These are phyloP conservation scores for Furnarius figulus DNA, from an alignment of 2,113 vertebrate genomes.

Conservation along the genomic window DNA sequence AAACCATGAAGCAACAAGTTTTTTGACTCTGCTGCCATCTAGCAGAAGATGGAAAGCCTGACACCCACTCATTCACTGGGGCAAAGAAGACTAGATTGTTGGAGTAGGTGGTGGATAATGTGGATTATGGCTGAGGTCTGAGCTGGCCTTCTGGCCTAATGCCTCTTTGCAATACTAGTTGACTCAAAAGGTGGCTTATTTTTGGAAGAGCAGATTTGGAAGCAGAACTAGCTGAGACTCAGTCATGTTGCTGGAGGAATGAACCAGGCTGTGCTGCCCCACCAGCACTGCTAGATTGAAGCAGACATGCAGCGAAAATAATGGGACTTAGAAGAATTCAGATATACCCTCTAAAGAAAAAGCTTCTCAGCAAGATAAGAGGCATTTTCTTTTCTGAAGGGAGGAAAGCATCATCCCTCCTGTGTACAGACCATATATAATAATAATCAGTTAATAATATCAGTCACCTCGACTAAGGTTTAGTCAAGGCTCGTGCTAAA, in stretches of 20 bases:
- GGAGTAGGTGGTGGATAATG: not conserved
- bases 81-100: not conserved
- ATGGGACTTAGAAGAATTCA: not conserved
- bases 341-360: not conserved
- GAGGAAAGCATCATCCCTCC: not conserved
- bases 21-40: slow-evolving; percentile 59
- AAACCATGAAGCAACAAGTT: not conserved
- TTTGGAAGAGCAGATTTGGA: not conserved
- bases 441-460: not conserved
- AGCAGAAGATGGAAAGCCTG: not conserved
- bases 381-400: not conserved
- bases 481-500: not conserved
- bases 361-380: not conserved
- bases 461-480: not conserved
- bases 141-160: not conserved
- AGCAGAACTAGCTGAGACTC: not conserved
- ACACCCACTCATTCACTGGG: not conserved
- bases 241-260: not conserved
- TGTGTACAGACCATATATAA: not conserved
- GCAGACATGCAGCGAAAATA: not conserved
- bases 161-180: not conserved
- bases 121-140: not conserved
- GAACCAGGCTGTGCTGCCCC: not conserved
- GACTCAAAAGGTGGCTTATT: not conserved
- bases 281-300: rapidly evolving